Conservation (phyloP, 2,113 vertebrate genomes). For the Zapornia atra region DNA sequence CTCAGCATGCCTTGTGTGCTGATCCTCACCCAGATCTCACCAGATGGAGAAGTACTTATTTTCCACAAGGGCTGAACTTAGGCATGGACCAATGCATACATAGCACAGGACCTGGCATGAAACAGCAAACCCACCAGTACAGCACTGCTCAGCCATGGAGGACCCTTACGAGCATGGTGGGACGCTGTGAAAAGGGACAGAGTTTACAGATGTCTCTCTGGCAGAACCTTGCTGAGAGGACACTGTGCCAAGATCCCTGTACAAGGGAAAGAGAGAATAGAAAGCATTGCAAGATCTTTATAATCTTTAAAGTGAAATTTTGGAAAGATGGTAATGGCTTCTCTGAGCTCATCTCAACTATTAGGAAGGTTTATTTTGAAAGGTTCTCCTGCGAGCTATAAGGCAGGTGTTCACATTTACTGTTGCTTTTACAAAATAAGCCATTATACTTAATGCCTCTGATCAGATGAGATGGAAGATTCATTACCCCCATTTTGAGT, state of each 20-base stretch:
- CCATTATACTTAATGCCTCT: neutral
- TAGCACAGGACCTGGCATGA: neutral
- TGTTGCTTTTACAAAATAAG: slow-evolving; percentile 12
- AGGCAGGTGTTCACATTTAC: neutral
- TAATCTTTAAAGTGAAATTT: neutral
- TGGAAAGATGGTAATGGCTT: neutral
- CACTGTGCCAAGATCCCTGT: neutral
- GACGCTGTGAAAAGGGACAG: neutral
- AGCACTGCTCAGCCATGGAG: neutral
- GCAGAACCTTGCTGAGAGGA: neutral
- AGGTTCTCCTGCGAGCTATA: neutral
- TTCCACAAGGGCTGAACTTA: neutral
- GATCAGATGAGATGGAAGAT: neutral
- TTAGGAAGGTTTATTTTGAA: neutral
- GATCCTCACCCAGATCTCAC: neutral
- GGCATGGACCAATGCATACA: neutral
- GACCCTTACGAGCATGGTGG: no score
- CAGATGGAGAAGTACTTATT: neutral
- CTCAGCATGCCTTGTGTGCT: fast-evolving
- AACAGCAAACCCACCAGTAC: neutral
- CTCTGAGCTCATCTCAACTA: neutral
- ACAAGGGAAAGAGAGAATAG: neutral
- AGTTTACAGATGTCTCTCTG: neutral
- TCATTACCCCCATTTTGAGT: neutral
- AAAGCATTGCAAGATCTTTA: neutral